Conservation (phyloP, 2,113 vertebrate species). For the Hypocryptadius cinnamomeus region DNA sequence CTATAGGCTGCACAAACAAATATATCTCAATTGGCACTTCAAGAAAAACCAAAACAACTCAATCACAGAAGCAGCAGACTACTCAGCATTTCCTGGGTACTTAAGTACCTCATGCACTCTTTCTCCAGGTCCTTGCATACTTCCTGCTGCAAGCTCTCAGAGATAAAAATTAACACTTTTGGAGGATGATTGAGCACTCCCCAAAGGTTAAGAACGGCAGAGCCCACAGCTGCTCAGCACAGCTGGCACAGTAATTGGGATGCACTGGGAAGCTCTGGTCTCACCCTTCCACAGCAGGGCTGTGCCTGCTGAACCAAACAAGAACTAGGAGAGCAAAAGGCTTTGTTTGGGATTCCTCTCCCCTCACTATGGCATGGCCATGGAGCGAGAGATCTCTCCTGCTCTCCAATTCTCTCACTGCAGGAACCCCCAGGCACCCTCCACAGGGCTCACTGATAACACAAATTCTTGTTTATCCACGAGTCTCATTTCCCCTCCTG, state of each 20-base stretch:
- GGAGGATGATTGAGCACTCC: not conserved
- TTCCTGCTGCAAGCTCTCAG: not conserved
- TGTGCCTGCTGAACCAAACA: not conserved
- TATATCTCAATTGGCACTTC: not conserved
- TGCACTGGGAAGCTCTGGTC: not conserved
- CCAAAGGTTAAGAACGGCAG: not conserved
- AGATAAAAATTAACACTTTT: not conserved
- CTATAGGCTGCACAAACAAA: not conserved
- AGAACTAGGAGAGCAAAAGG: not conserved
- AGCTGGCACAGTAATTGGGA: not conserved
- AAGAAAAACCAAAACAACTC: not conserved
- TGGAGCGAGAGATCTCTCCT: not conserved
- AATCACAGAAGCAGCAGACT: not conserved
- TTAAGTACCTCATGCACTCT: not conserved
- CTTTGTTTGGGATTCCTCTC: not conserved
- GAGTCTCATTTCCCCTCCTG: not conserved
- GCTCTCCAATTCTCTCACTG: not conserved
- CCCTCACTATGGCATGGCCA: not conserved
- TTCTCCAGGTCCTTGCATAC: not conserved
- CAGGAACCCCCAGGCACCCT: not conserved
- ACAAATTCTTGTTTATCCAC: rapidly evolving
- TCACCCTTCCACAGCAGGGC: not conserved
- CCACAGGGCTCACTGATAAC: rapidly evolving
- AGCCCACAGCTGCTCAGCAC: not conserved
- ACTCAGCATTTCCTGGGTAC: not conserved